A percentile compares a stretch with the other conserved stretches of the same genome.
Conservation (phyloP, 35 echinoderm and acorn worm genomes). For the Anneissia japonica region DNA sequence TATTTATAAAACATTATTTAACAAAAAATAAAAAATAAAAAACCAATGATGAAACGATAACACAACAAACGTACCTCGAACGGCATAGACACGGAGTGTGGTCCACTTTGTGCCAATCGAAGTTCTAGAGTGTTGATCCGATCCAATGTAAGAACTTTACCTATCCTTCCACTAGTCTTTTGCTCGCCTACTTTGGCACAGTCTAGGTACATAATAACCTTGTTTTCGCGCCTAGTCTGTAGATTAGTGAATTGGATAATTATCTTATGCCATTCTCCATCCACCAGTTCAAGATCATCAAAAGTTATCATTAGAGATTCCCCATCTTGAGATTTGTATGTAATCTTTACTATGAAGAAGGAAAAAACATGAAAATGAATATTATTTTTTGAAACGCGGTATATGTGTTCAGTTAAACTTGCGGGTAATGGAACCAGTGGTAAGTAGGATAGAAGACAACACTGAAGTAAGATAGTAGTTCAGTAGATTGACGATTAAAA, state of each 20-base stretch:
- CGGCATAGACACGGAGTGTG: constrained; percentile 14
- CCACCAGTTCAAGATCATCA: constrained; percentile 12
- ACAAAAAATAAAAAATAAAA: too few species aligned
- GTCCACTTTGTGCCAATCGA: constrained; percentile 31
- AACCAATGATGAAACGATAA: too few species aligned
- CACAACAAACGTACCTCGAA: constrained; percentile 28
- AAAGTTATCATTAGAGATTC: background rate
- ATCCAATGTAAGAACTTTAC: constrained; percentile 9
- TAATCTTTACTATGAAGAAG: background rate
- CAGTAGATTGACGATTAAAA: too few species aligned
- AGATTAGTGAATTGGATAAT: constrained; percentile 26
- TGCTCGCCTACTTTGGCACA: constrained; percentile 16
- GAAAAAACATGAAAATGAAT: too few species aligned
- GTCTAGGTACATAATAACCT: constrained; percentile 34
- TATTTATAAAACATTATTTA: too few species aligned
- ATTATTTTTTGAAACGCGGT: too few species aligned
- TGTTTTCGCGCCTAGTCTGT: background rate
- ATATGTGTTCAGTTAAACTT: too few species aligned
- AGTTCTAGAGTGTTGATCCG: constrained; percentile 22
- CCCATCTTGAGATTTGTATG: background rate
- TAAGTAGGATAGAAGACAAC: too few species aligned
- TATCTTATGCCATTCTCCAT: constrained; percentile 45
- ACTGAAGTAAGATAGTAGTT: too few species aligned
- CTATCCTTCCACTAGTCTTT: background rate
- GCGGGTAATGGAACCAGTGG: too few species aligned